Evolutionary conservation across 1,140 invertebrate species (phyloP).

Genomic region (Halictus rubicundus): DNA sequence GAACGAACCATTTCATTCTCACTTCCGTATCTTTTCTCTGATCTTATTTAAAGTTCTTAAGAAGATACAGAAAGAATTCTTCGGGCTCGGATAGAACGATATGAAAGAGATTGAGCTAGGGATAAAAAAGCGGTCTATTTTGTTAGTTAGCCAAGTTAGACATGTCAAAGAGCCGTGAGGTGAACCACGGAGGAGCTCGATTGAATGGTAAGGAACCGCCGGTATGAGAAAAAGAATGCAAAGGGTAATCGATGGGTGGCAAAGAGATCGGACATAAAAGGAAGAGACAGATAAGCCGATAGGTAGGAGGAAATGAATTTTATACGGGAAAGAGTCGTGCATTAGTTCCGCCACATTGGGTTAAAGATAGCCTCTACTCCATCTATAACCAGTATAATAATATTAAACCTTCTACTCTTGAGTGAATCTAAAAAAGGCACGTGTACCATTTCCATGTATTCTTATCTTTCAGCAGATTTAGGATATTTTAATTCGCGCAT

Average conservation of each 20-base stretch:
- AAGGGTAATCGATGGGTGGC: slow-evolving; percentile 46
- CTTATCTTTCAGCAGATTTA: neutral
- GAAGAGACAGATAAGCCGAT: slow-evolving; percentile 50
- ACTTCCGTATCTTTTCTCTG: neutral
- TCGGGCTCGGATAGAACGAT: neutral
- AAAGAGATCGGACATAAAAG: slow-evolving; percentile 44
- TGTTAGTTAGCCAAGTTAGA: slow-evolving; percentile 15
- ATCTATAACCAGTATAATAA: slow-evolving; percentile 3
- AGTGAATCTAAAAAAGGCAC: no score
- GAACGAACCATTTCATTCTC: neutral
- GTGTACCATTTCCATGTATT: neutral
- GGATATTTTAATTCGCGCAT: no score
- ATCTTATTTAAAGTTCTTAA: neutral
- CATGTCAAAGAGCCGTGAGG: slow-evolving; percentile 5
- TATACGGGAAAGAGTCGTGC: slow-evolving; percentile 33
- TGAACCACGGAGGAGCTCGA: neutral
- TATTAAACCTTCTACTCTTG: slow-evolving; percentile 10
- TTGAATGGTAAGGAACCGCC: slow-evolving; percentile 37
- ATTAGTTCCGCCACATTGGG: slow-evolving; percentile 54
- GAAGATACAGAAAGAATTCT: neutral
- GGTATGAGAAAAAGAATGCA: slow-evolving; percentile 42
- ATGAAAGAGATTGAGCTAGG: neutral
- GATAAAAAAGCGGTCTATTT: neutral
- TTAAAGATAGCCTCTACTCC: slow-evolving; percentile 22
- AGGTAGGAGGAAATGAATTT: slow-evolving; percentile 54